A percentile compares a stretch with the other conserved stretches of the same genome.
phyloP scores from a whole-genome alignment of 2,113 vertebrate species.

The Excalfactoria chinensis region DNA sequence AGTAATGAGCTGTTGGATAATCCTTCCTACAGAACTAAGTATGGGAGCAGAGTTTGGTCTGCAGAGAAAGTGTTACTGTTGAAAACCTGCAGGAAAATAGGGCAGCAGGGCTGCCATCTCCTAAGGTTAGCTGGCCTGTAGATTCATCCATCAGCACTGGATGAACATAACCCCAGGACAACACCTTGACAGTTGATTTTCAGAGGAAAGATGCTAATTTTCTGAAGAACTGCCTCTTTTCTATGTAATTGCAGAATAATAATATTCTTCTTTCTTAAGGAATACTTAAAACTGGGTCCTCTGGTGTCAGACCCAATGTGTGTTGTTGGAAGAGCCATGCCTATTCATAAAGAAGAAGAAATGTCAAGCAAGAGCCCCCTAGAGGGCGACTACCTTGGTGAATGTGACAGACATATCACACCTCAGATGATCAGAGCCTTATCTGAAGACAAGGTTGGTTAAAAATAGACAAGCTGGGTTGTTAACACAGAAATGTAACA shows the following conservation, averaged over 20 bases:
- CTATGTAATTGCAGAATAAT: not conserved
- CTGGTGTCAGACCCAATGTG: constrained; percentile 76
- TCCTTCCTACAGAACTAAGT: not conserved
- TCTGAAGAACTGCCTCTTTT: not conserved
- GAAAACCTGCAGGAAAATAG: not conserved
- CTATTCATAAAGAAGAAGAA: constrained; percentile 70
- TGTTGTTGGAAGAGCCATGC: constrained; percentile 72
- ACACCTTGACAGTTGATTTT: not conserved
- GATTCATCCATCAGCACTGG: not conserved
- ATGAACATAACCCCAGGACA: not conserved
- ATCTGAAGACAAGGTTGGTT: not conserved
- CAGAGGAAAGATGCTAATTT: not conserved
- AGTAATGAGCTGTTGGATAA: not conserved
- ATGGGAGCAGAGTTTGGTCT: not conserved
- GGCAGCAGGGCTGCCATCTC: not conserved
- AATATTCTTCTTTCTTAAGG: constrained; percentile 57
- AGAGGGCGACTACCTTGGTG: not conserved
- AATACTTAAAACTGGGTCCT: constrained; percentile 70
- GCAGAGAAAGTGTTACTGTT: not conserved
- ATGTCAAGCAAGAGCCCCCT: not conserved
- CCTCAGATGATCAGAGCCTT: constrained; percentile 73
- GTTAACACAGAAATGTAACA: not conserved
- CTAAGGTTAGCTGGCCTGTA: not conserved
- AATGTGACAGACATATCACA: constrained; percentile 61
- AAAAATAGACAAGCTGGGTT: not conserved